Conservation (phyloP, 2,888 invertebrate species). For the Nowickia ferox region DNA sequence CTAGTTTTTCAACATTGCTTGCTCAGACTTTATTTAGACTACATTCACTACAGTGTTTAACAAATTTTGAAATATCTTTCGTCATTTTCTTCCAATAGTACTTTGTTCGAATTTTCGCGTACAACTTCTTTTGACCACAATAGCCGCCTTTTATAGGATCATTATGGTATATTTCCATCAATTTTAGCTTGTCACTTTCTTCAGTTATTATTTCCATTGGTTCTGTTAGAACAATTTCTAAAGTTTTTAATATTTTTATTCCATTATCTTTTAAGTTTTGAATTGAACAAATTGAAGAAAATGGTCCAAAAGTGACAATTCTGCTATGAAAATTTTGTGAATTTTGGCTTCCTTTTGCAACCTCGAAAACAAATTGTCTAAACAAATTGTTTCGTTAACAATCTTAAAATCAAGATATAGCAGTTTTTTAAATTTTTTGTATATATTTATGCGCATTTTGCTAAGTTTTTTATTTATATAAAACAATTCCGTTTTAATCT, state of each 20-base stretch:
- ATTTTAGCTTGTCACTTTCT: not conserved
- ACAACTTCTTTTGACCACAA: too few species aligned
- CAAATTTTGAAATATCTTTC: too few species aligned
- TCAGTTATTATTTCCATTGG: not conserved
- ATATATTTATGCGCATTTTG: not conserved
- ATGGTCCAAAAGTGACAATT: not conserved
- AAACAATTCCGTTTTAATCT: not conserved
- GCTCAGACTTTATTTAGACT: too few species aligned
- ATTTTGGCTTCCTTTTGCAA: too few species aligned
- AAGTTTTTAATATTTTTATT: not conserved
- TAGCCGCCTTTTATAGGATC: not conserved
- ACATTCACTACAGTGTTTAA: too few species aligned
- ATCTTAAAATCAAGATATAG: not conserved
- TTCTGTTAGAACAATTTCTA: not conserved
- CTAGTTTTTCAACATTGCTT: too few species aligned
- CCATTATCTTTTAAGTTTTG: not conserved
- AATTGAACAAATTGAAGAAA: not conserved
- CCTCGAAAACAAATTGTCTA: not conserved
- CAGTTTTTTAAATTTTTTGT: conserved; percentile 1
- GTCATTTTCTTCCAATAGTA: too few species aligned
- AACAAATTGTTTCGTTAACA: not conserved
- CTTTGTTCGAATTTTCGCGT: too few species aligned
- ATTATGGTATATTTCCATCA: not conserved
- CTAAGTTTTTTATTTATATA: not conserved
- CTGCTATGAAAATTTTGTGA: not conserved